These are phyloP conservation scores for Aulostomus chinensis DNA, from an alignment of 2,797 vertebrate genomes.

Conservation along the genomic window DNA sequence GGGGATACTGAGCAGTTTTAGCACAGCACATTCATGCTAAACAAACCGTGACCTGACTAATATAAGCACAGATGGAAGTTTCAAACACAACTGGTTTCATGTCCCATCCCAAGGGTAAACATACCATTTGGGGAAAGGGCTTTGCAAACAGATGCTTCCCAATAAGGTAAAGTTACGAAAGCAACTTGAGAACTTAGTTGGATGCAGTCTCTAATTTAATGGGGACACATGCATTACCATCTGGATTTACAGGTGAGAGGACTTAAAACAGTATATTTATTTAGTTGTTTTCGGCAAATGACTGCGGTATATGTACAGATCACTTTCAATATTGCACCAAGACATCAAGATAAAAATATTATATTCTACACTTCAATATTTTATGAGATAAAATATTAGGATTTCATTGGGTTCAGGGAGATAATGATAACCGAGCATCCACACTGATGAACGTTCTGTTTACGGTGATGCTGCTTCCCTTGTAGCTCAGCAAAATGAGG, in stretches of 20 bases:
- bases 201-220: constrained; percentile 2
- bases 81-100: constrained; percentile 74
- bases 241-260: constrained; percentile 1
- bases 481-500: too few relatives aligned
- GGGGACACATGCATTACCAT: constrained; percentile 5
- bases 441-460: too few relatives aligned
- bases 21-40: constrained; percentile 59
- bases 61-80: constrained; percentile 78
- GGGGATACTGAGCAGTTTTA: constrained; percentile 35
- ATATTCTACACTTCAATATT: too few relatives aligned
- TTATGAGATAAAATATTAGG: too few relatives aligned
- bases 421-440: too few relatives aligned
- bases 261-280: too few relatives aligned
- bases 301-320: too few relatives aligned
- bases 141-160: constrained; percentile 60
- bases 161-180: constrained; percentile 40
- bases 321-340: too few relatives aligned
- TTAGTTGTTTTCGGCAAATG: too few relatives aligned
- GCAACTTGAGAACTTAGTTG: constrained; percentile 34
- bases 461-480: too few relatives aligned
- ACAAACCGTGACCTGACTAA: constrained; percentile 74
- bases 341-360: too few relatives aligned
- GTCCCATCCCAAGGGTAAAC: constrained; percentile 71
- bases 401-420: too few relatives aligned
- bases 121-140: constrained; percentile 42